phyloP scores from a whole-genome alignment of 2,888 invertebrate genomes.

The Myopa testacea region DNA sequence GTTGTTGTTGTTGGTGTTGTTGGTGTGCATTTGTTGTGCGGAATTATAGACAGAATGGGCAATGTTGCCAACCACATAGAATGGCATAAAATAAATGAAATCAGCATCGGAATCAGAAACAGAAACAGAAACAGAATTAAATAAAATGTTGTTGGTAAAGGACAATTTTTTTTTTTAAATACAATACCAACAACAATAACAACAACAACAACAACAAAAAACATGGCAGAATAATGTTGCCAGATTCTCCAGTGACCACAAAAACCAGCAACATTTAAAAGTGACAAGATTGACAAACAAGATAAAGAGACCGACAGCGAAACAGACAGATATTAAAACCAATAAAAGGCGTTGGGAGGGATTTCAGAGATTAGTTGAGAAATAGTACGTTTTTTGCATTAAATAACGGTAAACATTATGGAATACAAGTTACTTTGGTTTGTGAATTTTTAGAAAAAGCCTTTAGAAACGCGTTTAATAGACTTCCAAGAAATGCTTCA shows the following conservation, averaged over 20 bases:
- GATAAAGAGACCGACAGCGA: neutral
- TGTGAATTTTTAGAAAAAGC: too few relatives aligned
- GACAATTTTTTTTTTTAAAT: neutral
- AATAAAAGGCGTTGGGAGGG: neutral
- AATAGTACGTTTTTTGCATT: too few relatives aligned
- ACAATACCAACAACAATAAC: slow-evolving; percentile 4
- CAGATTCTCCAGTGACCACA: slow-evolving; percentile 22
- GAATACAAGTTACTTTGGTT: too few relatives aligned
- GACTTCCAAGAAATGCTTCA: too few relatives aligned
- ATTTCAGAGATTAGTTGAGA: too few relatives aligned
- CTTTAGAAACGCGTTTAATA: too few relatives aligned
- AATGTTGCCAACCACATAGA: slow-evolving; percentile 6
- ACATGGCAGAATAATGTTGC: slow-evolving; percentile 3
- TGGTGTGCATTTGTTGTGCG: neutral
- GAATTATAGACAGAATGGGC: neutral
- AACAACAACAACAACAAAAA: neutral
- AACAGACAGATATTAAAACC: neutral
- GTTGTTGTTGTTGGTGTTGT: neutral
- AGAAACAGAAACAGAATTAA: neutral
- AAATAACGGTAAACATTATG: too few relatives aligned
- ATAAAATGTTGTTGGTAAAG: neutral
- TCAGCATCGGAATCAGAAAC: neutral
- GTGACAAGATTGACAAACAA: slow-evolving; percentile 7
- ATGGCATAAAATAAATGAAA: slow-evolving; percentile 12
- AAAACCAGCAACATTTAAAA: slow-evolving; percentile 24